phyloP scores from a whole-genome alignment of 2,888 invertebrate genomes.

The Bugula neritina region DNA sequence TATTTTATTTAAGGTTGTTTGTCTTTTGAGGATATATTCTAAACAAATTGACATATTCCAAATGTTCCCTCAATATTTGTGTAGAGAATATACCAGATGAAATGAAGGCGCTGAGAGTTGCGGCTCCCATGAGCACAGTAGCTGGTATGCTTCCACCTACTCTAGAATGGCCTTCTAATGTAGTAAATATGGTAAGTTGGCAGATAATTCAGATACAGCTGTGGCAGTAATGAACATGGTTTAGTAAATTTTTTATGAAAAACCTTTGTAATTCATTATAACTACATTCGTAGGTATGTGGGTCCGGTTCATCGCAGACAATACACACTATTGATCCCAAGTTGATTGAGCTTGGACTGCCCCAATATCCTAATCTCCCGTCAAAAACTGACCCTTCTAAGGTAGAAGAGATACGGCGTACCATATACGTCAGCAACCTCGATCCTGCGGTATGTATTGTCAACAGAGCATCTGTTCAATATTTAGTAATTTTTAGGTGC shows the following conservation, averaged over 20 bases:
- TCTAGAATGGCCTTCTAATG: slow-evolving; percentile 81
- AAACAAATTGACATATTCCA: too few relatives aligned
- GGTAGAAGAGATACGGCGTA: slow-evolving; percentile 92
- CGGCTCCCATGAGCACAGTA: slow-evolving; percentile 80
- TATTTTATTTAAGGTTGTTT: too few relatives aligned
- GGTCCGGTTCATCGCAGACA: slow-evolving; percentile 39
- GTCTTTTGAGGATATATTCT: too few relatives aligned
- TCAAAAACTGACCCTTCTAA: slow-evolving; percentile 70
- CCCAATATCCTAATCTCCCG: slow-evolving; percentile 72
- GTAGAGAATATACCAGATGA: slow-evolving; percentile 87
- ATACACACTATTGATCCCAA: slow-evolving; percentile 70
- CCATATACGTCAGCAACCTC: slow-evolving; percentile 77
- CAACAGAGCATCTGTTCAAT: too few relatives aligned
- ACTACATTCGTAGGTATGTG: slow-evolving; percentile 31
- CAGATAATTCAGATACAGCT: too few relatives aligned
- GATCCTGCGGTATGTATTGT: slow-evolving; percentile 60
- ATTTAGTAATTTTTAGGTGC: too few relatives aligned
- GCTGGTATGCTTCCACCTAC: slow-evolving; percentile 69
- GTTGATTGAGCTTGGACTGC: slow-evolving; percentile 68
- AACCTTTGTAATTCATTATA: too few relatives aligned
- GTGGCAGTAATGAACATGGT: too few relatives aligned
- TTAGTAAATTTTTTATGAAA: too few relatives aligned
- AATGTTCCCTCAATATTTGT: too few relatives aligned
- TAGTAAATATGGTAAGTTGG: slow-evolving; percentile 66
- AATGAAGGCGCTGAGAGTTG: slow-evolving; percentile 82